Evolutionary conservation across 2,888 invertebrate genomes (phyloP), one percentile per base, ranked within the genome.

Genomic region (Hyalella azteca): DNA sequence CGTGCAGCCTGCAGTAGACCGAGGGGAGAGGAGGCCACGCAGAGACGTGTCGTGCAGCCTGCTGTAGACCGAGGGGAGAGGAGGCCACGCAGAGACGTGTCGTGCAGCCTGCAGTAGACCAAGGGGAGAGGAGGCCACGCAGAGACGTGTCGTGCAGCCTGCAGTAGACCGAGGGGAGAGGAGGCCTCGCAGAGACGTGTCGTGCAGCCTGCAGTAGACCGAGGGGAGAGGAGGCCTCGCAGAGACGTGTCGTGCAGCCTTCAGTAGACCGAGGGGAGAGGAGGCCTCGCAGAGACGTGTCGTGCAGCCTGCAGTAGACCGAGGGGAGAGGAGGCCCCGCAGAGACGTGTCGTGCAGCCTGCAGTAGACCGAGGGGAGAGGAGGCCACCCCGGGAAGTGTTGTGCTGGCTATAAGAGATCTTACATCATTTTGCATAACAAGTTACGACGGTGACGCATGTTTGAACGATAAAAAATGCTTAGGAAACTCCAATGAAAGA

Each of bases 251-350:
- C 59, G n/a, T 66, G 66, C 19, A 36, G 66, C 36, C 13, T 66
- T 19, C 66, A 66, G 66, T 66, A 66, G 66, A n/a, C 45, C 36
- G 66, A 13, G 66, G 66, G n/a, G 66, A 66, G 13, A 66, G 36
- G 19, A 66, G 66, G 19, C 9, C 26, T 13, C 66, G 66, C 7
- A 22, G 66, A 11, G 66, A 66, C 15, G 66, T 66, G 66, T 59
- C 59, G n/a, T 66, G 66, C 19, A 36, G 66, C 36, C 13, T 66
- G 36, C 66, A 66, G 66, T 66, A 66, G 66, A 45, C 45, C 36
- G 66, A 13, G 66, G 66, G n/a, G 66, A 66, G 13, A 66, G 36
- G 19, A 66, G 66, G 19, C 9, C 26, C 3, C 66, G 66, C 7
- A 22, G 66, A 11, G 66, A 66, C 15, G 66, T 66, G 66, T 59